A percentile compares a stretch with the other conserved stretches of the same genome.
Conservation (phyloP, 2,113 vertebrate genomes). For the Ctenomys sociabilis region DNA sequence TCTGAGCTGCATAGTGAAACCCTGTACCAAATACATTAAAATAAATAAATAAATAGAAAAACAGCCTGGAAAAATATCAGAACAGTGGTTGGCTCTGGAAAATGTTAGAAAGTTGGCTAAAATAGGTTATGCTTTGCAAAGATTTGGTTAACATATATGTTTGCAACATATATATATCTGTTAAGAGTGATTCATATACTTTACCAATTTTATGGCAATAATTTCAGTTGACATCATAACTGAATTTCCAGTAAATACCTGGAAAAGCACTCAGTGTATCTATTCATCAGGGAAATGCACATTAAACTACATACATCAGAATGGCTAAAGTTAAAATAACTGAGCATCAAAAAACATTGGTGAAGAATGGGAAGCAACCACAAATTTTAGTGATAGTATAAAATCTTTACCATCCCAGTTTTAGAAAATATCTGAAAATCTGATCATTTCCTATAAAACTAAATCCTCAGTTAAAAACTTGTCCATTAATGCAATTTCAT, state of each 20-base stretch:
- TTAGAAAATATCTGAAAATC: background rate
- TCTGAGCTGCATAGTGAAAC: too few species aligned
- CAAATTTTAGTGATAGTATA: background rate
- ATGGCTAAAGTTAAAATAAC: conserved; percentile 22
- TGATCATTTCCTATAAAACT: background rate
- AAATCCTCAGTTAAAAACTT: background rate
- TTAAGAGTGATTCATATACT: background rate
- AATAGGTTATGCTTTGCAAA: background rate
- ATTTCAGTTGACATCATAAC: background rate
- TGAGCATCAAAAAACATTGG: background rate
- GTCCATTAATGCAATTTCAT: background rate
- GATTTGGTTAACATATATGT: background rate
- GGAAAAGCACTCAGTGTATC: background rate
- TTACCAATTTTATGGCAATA: background rate
- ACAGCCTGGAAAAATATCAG: background rate
- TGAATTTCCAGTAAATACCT: background rate
- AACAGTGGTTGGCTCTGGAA: background rate
- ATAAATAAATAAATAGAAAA: too few species aligned
- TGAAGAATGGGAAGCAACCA: background rate
- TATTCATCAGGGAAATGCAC: conserved; percentile 7
- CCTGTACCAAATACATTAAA: too few species aligned
- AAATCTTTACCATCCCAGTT: background rate
- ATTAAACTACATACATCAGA: background rate
- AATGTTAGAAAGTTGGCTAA: background rate
- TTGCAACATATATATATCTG: background rate